A percentile compares a stretch with the other conserved stretches of the same genome.
These are phyloP conservation scores for Drosophila picticornis DNA, from an alignment of 2,888 invertebrate genomes.

Conservation along the genomic window DNA sequence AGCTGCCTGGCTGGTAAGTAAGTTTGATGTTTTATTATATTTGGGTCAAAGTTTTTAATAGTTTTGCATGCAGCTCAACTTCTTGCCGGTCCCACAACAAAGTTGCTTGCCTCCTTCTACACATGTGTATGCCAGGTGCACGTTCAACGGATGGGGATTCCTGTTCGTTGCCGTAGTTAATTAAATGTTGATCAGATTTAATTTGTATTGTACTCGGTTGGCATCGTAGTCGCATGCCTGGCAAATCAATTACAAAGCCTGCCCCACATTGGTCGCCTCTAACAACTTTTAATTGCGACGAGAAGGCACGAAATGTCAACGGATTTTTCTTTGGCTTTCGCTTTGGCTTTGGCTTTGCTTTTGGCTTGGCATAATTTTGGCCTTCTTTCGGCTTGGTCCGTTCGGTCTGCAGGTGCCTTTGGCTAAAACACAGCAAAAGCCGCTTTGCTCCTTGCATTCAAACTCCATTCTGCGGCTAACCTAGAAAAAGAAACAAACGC, in stretches of 20 bases:
- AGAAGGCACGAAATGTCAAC: constrained; percentile 76
- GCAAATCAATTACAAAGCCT: constrained; percentile 70
- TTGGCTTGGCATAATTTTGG: constrained; percentile 56
- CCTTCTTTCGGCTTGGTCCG: constrained; percentile 27
- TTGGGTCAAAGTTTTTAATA: constrained; percentile 80
- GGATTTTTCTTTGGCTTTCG: constrained; percentile 48
- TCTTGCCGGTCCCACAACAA: constrained; percentile 42
- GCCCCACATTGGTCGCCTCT: constrained; percentile 55
- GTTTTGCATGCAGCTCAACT: constrained; percentile 61
- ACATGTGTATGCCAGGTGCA: constrained; percentile 23
- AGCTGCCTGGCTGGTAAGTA: constrained; percentile 48
- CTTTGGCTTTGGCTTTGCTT: constrained; percentile 35
- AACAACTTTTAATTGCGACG: constrained; percentile 72
- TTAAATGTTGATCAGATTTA: constrained; percentile 38
- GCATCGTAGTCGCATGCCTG: constrained; percentile 36
- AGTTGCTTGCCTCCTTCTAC: constrained; percentile 35
- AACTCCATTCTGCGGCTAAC: constrained; percentile 63
- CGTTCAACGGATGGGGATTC: background rate
- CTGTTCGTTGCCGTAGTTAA: constrained; percentile 16
- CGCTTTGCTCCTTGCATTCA: constrained; percentile 39
- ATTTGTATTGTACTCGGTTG: constrained; percentile 17
- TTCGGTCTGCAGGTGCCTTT: constrained; percentile 66
- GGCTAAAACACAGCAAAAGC: constrained; percentile 22
- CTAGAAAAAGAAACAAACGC: constrained; percentile 60
- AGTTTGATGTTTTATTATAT: constrained; percentile 77